A percentile compares a stretch with the other conserved stretches of the same genome.
Conservation (phyloP, 2,113 vertebrate species). For the Petromus typicus region DNA sequence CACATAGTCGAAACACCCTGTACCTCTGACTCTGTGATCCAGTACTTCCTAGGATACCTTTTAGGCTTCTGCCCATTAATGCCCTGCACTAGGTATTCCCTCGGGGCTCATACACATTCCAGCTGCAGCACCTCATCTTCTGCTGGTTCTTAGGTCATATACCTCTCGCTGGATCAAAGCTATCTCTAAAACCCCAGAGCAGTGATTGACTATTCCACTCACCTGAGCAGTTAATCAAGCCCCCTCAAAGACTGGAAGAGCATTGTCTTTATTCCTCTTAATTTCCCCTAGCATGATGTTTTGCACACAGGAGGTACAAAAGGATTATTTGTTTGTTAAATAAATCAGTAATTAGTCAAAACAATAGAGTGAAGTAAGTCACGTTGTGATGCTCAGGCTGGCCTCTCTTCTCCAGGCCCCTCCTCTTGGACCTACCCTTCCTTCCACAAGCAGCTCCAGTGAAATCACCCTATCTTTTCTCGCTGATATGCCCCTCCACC, state of each 20-base stretch:
- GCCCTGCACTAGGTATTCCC: background rate
- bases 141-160: background rate
- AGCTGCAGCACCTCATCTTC: background rate
- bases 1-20: background rate
- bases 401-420: background rate
- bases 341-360: conserved; percentile 45
- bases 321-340: conserved; percentile 54
- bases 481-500: background rate
- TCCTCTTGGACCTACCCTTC: background rate
- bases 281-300: background rate
- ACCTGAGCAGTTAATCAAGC: conserved; percentile 44
- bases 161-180: background rate
- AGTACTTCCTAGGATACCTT: background rate
- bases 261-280: conserved; percentile 9
- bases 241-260: conserved; percentile 5
- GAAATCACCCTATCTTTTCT: background rate
- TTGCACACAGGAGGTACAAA: background rate
- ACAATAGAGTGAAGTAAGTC: conserved; percentile 13
- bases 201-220: conserved; percentile 31
- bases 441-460: background rate
- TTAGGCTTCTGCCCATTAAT: background rate
- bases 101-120: background rate
- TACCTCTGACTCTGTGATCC: background rate
- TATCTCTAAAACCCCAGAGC: conserved; percentile 22
- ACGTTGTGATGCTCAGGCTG: background rate